Conservation (phyloP, 2,797 vertebrate genomes). For the Vipera ursinii region DNA sequence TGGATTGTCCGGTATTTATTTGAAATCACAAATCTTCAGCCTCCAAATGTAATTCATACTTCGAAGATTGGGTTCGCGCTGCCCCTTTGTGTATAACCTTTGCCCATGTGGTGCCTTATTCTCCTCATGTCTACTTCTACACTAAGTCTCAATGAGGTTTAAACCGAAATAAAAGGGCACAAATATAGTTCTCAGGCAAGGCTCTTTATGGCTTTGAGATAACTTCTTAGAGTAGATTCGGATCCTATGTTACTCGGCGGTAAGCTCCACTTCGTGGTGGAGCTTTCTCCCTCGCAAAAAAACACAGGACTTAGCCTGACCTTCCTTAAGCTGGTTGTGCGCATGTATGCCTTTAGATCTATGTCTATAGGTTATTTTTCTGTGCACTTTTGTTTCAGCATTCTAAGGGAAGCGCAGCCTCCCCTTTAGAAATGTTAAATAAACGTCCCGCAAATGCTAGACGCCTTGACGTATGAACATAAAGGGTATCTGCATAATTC, state of each 20-base stretch:
- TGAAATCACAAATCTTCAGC: neutral
- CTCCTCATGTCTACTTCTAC: neutral
- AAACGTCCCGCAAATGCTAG: slow-evolving; percentile 25
- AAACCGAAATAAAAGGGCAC: neutral
- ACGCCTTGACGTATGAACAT: slow-evolving; percentile 34
- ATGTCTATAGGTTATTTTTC: neutral
- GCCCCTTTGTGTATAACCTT: neutral
- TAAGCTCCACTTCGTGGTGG: neutral
- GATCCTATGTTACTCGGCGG: neutral
- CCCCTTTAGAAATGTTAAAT: slow-evolving; percentile 12
- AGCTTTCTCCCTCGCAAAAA: neutral
- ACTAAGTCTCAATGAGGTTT: neutral
- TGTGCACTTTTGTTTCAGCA: neutral
- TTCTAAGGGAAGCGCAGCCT: neutral
- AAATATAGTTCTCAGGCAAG: neutral
- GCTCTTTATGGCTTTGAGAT: neutral
- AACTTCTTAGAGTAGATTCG: neutral
- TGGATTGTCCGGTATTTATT: neutral
- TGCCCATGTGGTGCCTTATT: neutral
- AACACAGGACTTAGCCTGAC: no score
- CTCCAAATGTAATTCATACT: neutral
- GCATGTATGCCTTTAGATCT: no score
- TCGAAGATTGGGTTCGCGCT: neutral
- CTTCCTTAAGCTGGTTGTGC: neutral
- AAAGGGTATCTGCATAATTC: slow-evolving; percentile 22